phyloP scores from a whole-genome alignment of 2,888 invertebrate species.

The Lissonota sp. region DNA sequence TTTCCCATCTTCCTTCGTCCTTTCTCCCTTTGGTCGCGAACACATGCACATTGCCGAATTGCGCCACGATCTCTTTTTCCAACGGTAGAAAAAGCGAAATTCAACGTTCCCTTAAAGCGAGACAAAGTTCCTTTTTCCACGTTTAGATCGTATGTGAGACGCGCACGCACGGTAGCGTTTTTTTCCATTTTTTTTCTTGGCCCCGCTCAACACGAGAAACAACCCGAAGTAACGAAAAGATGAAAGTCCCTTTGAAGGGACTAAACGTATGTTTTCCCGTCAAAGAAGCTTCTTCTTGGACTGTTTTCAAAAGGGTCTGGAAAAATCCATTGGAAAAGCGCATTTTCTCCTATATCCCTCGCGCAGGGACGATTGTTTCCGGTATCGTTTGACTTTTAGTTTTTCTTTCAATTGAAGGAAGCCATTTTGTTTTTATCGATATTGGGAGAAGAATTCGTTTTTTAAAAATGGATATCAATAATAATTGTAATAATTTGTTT shows the following conservation, averaged over 20 bases:
- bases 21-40: constrained; percentile 21
- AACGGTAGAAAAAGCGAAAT: constrained; percentile 45
- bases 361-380: too few species aligned
- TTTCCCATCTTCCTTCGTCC: constrained; percentile 31
- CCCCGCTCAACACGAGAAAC: constrained; percentile 15
- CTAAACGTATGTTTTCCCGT: background rate
- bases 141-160: constrained; percentile 1
- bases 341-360: too few species aligned
- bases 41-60: constrained; percentile 48
- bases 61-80: constrained; percentile 44
- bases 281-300: background rate
- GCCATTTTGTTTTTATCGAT: too few species aligned
- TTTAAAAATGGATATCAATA: too few species aligned
- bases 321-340: constrained; percentile 15
- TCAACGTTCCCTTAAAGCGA: constrained; percentile 26
- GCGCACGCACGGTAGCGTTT: background rate
- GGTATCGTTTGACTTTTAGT: too few species aligned
- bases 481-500: too few species aligned
- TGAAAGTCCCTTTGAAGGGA: constrained; percentile 1
- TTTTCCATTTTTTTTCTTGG: background rate
- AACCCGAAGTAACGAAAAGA: constrained; percentile 6
- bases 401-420: too few species aligned
- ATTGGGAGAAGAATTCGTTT: too few species aligned
- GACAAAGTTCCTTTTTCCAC: constrained; percentile 55
- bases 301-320: constrained; percentile 9